Evolutionary conservation across 2,888 invertebrate species (phyloP).

Genomic region (Pheosia gnoma): DNA sequence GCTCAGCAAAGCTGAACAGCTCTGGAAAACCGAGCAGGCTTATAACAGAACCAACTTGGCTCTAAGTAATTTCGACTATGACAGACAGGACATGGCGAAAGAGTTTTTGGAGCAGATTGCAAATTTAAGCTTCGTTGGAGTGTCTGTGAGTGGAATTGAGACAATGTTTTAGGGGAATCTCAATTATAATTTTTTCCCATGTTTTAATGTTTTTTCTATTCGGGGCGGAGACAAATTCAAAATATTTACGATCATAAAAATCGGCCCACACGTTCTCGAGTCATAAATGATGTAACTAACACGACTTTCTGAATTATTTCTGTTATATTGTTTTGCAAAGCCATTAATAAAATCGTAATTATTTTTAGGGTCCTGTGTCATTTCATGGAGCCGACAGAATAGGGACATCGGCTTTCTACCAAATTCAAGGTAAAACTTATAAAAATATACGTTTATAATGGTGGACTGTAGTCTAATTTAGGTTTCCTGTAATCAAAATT

Average conservation of each 20-base stretch:
- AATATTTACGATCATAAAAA: too few species aligned
- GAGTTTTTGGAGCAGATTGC: conserved; percentile 89
- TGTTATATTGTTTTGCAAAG: too few species aligned
- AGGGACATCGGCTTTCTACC: conserved; percentile 93
- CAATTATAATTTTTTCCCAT: too few species aligned
- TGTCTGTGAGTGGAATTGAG: conserved; percentile 87
- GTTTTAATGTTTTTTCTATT: too few species aligned
- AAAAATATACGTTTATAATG: too few species aligned
- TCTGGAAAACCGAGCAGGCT: conserved; percentile 72
- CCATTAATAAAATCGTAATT: not conserved
- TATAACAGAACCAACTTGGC: conserved; percentile 54
- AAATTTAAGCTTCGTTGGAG: conserved; percentile 90
- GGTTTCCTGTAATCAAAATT: too few species aligned
- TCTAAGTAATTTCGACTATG: conserved; percentile 88
- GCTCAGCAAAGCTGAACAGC: conserved; percentile 86
- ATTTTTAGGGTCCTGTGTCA: conserved; percentile 92
- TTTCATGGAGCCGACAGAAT: conserved; percentile 95
- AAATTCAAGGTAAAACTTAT: conserved; percentile 90
- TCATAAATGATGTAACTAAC: too few species aligned
- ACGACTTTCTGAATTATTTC: too few species aligned
- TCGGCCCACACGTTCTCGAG: too few species aligned
- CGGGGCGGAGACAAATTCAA: too few species aligned
- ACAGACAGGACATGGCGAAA: conserved; percentile 88
- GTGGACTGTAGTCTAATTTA: too few species aligned
- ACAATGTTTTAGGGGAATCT: too few species aligned